Base-by-base conservation (phyloP, 2,113 vertebrate species). In the Lagenorhynchus albirostris region DNA sequence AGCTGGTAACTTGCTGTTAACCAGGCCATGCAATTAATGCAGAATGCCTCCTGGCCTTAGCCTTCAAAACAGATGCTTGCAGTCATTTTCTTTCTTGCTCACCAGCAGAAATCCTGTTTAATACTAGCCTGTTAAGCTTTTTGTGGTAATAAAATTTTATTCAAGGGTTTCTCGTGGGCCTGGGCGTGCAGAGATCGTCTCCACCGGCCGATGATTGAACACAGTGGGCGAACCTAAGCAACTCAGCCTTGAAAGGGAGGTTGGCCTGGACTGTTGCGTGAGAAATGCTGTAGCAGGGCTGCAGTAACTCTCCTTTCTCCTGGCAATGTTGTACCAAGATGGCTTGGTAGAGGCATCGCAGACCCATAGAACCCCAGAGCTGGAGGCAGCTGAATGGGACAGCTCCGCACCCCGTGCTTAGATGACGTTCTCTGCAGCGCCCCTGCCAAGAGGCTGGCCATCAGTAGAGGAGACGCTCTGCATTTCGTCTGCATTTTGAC, bases 231-330 rank as follows among this genome's bases (percentile, higher is more conserved):
- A 63, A 65, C 70, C 60, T 47, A 73, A 91, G 94, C 94, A 90
- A 9, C 6, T 18, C 3, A 31, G 63, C 74, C 74, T 92, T 81
- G 82, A 73, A 71, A 91, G 88, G 94, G 67, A 90, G 36, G 53
- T 55, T 96, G 93, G 91, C 80, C 94, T 44, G 76, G 41, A 65
- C 60, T 0, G 1, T 38, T 17, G 1, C 38, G 25, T 93, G 95
- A 94, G 91, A 73, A 94, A 23, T 74, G 94, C 92, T 81, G 76
- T 50, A 65, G 70, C 38, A 11, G 76, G 80, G 89, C 92, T 96
- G 36, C 90, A 89, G 9, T 82, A 41, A 93, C 93, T 87, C 96
- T 81, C 88, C 77, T 91, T 77, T 94, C 65, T 96, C 71, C 81
- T 97, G 97, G 96, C 91, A 89, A 5, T 62, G 58, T 79, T 92